Percentiles rank a stretch among this genome's conserved stretches.
phyloP scores from a whole-genome alignment of 1,140 invertebrate species.

The Zaprionus davidi region DNA sequence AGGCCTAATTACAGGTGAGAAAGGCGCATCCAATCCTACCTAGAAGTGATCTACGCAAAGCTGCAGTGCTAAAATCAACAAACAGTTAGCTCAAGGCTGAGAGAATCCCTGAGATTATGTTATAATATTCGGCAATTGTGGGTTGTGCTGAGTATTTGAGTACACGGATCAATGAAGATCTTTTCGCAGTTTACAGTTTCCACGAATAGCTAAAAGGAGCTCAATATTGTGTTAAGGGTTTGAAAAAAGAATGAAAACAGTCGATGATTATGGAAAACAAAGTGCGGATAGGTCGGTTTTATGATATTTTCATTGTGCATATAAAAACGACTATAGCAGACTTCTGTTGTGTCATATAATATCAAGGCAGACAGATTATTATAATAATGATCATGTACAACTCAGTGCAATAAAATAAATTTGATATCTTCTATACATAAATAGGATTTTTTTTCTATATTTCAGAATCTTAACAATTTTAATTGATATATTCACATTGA shows the following conservation, averaged over 20 bases:
- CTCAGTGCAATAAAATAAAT: neutral
- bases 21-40: constrained; percentile 26
- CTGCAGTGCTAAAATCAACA: constrained; percentile 64
- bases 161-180: neutral
- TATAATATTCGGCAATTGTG: constrained; percentile 15
- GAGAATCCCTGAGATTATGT: neutral
- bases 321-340: neutral
- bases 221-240: neutral
- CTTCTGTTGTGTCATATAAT: neutral
- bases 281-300: neutral
- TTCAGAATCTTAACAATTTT: neutral
- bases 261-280: constrained; percentile 1
- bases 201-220: neutral
- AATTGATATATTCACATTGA: neutral
- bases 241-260: neutral
- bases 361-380: neutral
- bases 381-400: neutral
- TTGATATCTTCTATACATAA: neutral
- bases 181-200: neutral
- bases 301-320: neutral
- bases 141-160: neutral
- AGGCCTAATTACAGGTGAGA: constrained; percentile 60
- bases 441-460: neutral
- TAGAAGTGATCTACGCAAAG: constrained; percentile 48
- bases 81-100: constrained; percentile 50